Evolutionary conservation across 2,888 invertebrate species (phyloP).

Genomic region (Meghimatium bilineatum): DNA sequence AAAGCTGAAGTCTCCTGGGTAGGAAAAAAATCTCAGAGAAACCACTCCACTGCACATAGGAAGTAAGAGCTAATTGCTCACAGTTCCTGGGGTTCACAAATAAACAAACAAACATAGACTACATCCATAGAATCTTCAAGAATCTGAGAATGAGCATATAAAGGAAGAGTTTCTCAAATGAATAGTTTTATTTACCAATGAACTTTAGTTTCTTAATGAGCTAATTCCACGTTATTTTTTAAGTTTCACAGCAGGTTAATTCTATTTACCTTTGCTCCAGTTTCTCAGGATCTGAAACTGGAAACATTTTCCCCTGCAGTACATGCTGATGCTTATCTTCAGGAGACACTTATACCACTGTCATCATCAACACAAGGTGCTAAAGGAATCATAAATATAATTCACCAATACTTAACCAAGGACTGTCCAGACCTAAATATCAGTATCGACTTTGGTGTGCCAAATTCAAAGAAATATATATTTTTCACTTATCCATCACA

Average conservation of each 20-base stretch:
- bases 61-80: too few relatives aligned
- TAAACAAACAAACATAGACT: too few relatives aligned
- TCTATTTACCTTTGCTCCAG: neutral
- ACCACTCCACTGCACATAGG: too few relatives aligned
- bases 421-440: constrained; percentile 1
- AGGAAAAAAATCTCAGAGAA: too few relatives aligned
- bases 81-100: too few relatives aligned
- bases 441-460: constrained; percentile 6
- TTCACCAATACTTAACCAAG: neutral
- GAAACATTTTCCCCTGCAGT: neutral
- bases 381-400: neutral
- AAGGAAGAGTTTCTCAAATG: too few relatives aligned
- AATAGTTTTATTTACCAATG: too few relatives aligned
- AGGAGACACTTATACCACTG: neutral
- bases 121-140: too few relatives aligned
- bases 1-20: too few relatives aligned
- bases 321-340: neutral
- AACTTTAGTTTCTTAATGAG: too few relatives aligned
- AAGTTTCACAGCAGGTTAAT: neutral
- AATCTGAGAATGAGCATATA: too few relatives aligned
- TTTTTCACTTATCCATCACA: neutral
- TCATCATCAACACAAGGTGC: constrained; percentile 6
- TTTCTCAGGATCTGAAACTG: neutral
- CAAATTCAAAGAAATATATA: neutral
- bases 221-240: neutral